phyloP scores from a whole-genome alignment of 2,113 vertebrate species.

The Odontesthes bonariensis region DNA sequence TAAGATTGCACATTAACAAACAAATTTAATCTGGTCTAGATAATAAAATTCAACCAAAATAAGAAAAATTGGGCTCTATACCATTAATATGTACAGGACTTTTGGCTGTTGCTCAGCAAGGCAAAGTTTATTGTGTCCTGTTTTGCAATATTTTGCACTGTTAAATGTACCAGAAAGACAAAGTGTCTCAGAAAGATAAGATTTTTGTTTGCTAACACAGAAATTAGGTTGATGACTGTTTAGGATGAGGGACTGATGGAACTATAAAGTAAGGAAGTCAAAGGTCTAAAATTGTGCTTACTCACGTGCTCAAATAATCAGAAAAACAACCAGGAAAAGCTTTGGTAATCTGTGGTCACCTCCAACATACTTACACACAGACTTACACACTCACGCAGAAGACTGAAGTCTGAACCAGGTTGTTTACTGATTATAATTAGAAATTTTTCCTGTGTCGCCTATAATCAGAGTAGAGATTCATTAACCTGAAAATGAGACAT shows the following conservation, averaged over 20 bases:
- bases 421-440: conserved; percentile 69
- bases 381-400: conserved; percentile 53
- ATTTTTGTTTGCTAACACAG: background rate
- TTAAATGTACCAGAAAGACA: too few species aligned
- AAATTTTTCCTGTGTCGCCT: conserved; percentile 43
- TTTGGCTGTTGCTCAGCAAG: background rate
- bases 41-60: background rate
- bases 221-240: background rate
- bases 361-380: conserved; percentile 56
- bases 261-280: background rate
- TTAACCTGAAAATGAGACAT: background rate
- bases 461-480: conserved; percentile 40
- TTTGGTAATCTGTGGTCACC: conserved; percentile 54
- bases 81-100: background rate
- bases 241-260: background rate
- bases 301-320: conserved; percentile 25
- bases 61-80: background rate
- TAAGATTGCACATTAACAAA: conserved; percentile 32
- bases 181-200: too few species aligned
- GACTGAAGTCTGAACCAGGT: conserved; percentile 53
- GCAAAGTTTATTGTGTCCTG: background rate
- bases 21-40: conserved; percentile 22
- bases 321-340: conserved; percentile 54
- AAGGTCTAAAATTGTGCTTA: background rate
- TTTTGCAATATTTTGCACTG: background rate